These are phyloP conservation scores for Trogon melanurus DNA, from an alignment of 2,113 vertebrate species.

Conservation along the genomic window DNA sequence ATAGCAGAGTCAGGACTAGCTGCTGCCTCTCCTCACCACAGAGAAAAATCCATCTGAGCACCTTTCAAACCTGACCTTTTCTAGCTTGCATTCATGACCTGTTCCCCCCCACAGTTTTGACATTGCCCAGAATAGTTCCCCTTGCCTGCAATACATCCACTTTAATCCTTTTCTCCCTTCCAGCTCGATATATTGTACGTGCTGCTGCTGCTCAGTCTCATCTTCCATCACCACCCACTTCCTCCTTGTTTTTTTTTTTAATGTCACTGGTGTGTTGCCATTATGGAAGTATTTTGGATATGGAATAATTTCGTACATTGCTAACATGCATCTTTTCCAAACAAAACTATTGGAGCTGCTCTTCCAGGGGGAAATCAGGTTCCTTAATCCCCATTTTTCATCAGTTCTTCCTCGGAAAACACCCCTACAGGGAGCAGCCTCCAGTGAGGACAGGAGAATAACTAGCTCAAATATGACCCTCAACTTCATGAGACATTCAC, in stretches of 20 bases:
- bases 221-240: background rate
- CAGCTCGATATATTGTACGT: background rate
- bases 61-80: background rate
- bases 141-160: background rate
- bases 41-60: background rate
- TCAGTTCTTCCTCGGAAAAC: background rate
- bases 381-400: background rate
- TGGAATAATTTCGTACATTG: background rate
- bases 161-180: background rate
- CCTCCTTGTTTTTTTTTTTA: background rate
- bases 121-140: background rate
- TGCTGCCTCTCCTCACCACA: background rate
- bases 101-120: background rate
- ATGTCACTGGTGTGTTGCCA: background rate
- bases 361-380: accelerated
- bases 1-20: background rate
- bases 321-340: background rate
- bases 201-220: background rate
- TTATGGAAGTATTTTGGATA: background rate
- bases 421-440: background rate
- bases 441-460: background rate
- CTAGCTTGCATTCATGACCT: background rate
- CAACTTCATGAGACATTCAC: background rate
- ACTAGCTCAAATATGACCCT: background rate
- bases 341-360: background rate